A percentile compares a stretch with the other conserved stretches of the same genome.
These are phyloP conservation scores for Crotalus horridus DNA, from an alignment of 2,113 vertebrate species.

Conservation along the genomic window DNA sequence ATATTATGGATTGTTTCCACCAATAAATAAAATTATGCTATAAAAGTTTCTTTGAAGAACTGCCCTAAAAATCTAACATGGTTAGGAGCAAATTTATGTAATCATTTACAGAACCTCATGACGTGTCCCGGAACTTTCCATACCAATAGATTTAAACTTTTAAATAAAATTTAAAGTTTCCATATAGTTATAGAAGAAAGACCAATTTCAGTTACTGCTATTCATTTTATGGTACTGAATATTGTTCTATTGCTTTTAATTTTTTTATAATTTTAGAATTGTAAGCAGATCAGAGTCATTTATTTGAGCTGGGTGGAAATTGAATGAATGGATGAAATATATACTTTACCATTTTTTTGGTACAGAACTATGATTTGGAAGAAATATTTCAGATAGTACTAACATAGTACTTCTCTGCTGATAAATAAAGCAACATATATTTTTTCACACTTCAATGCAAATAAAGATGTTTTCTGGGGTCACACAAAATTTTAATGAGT, in stretches of 20 bases:
- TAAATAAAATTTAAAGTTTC: slow-evolving; percentile 50
- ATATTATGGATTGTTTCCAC: slow-evolving; percentile 48
- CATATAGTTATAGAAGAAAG: slow-evolving; percentile 50
- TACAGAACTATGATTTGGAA: background rate
- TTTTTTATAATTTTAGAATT: slow-evolving; percentile 50
- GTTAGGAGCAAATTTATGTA: slow-evolving; percentile 34
- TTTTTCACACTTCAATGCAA: background rate
- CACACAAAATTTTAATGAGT: background rate
- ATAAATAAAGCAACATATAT: background rate
- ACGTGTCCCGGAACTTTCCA: slow-evolving; percentile 52
- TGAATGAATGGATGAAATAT: background rate
- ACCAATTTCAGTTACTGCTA: slow-evolving; percentile 46
- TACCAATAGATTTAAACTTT: slow-evolving; percentile 49
- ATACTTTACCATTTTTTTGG: background rate
- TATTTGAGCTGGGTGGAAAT: background rate
- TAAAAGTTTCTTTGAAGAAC: slow-evolving; percentile 45
- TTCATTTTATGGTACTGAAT: slow-evolving; percentile 64
- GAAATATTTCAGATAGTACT: background rate
- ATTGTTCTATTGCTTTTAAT: slow-evolving; percentile 52
- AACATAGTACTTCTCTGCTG: background rate
- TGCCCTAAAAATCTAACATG: slow-evolving; percentile 45
- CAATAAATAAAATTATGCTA: slow-evolving; percentile 38
- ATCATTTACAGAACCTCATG: slow-evolving; percentile 43
- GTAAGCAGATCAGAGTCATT: background rate
- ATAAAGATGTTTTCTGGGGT: background rate